These are phyloP conservation scores for Drosophila hydei DNA, from an alignment of 1,140 invertebrate genomes.

Conservation along the genomic window DNA sequence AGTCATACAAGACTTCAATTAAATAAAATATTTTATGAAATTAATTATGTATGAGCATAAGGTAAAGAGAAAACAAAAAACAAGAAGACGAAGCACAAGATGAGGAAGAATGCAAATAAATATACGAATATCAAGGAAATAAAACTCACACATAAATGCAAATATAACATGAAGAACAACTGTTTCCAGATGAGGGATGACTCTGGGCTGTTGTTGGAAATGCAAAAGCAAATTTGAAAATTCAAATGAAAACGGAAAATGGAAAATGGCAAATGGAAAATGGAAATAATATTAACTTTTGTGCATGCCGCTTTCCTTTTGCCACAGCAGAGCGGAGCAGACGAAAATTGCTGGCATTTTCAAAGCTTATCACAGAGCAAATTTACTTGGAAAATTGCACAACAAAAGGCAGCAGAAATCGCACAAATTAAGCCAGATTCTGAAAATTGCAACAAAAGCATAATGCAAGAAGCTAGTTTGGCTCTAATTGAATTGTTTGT, in stretches of 20 bases:
- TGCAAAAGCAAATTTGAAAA: slow-evolving; percentile 17
- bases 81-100: slow-evolving; percentile 2
- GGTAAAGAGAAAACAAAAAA: slow-evolving; percentile 9
- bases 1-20: slow-evolving; percentile 66
- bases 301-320: slow-evolving; percentile 4
- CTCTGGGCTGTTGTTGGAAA: slow-evolving; percentile 6
- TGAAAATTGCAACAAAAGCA: background rate
- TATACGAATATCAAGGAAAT: slow-evolving; percentile 19
- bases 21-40: slow-evolving; percentile 72
- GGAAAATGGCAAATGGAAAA: slow-evolving; percentile 13
- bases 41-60: slow-evolving; percentile 64
- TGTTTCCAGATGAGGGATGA: background rate
- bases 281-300: slow-evolving; percentile 25
- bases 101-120: slow-evolving; percentile 2
- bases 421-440: slow-evolving; percentile 1
- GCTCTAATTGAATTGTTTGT: background rate
- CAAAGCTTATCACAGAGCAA: slow-evolving; percentile 1
- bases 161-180: slow-evolving; percentile 7
- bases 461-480: background rate
- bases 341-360: slow-evolving; percentile 6
- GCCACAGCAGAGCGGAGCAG: background rate
- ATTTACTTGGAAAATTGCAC: slow-evolving; percentile 3
- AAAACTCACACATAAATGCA: slow-evolving; percentile 18
- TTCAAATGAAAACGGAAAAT: slow-evolving; percentile 36
- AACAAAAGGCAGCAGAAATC: background rate